Evolutionary conservation across 2,888 invertebrate genomes (phyloP).

Genomic region (Volucella bombylans): DNA sequence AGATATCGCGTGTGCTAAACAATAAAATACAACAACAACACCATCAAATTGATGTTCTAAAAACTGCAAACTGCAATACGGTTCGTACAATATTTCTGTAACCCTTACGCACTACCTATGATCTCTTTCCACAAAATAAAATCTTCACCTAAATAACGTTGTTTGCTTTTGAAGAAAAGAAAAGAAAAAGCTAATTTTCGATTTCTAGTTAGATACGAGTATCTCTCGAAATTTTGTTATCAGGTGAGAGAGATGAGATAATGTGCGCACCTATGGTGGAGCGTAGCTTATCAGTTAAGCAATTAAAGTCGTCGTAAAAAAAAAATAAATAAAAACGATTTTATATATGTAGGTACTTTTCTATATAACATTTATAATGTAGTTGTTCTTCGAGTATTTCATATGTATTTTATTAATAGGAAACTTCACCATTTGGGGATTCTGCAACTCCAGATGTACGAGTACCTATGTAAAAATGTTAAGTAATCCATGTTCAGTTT

Average conservation of each 20-base stretch:
- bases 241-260: conserved; percentile 56
- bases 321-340: conserved; percentile 21
- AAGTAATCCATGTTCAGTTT: too few relatives aligned
- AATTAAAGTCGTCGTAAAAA: conserved; percentile 62
- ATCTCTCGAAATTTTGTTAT: conserved; percentile 52
- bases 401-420: neutral
- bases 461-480: neutral
- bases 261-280: conserved; percentile 60
- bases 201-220: conserved; percentile 20
- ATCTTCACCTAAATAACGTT: conserved; percentile 34
- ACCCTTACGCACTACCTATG: conserved; percentile 32
- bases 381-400: conserved; percentile 7
- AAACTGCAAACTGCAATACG: conserved; percentile 29
- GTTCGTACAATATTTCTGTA: conserved; percentile 23
- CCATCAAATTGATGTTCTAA: conserved; percentile 12
- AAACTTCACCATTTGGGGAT: conserved; percentile 44
- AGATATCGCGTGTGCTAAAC: conserved; percentile 31
- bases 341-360: neutral
- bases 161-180: conserved; percentile 24
- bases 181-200: conserved; percentile 37
- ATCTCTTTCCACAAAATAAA: conserved; percentile 27
- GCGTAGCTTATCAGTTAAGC: conserved; percentile 64
- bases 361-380: conserved; percentile 6
- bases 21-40: neutral
- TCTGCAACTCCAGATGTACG: conserved; percentile 43